Evolutionary conservation across 2,113 vertebrate genomes (phyloP), one percentile per base, ranked within the genome.

Genomic region (Progne subis): DNA sequence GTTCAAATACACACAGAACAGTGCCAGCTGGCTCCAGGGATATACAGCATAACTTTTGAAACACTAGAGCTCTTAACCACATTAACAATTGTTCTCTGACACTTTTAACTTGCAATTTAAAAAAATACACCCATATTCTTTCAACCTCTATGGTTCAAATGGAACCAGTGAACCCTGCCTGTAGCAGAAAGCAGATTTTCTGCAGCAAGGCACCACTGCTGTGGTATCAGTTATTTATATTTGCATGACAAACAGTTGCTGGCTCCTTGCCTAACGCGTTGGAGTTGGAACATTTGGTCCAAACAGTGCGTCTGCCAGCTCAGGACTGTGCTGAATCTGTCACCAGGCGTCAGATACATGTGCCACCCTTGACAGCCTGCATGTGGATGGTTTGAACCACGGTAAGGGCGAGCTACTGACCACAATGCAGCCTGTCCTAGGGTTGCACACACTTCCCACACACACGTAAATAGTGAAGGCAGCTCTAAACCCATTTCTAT

Each of bases 251-350:
- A 96, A 95, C 93, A 83, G 93, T 83, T 74, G 76, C 94, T 96
- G 96, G 96, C 95, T 95, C 64, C 82, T 55, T 92, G 97, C 98
- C 97, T 72, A 64, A 79, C 11, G 37, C 52, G 74, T 97, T 97
- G 98, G 97, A 97, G 98, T 98, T 97, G 97, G 97, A 98, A 98
- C 97, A 97, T 98, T 96, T 89, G 97, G 97, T 98, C 98, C 97
- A 98, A 98, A 95, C 97, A 98, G 97, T 95, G 94, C 72, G 96
- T 98, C 98, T 98, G 97, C 95, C 86, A 98, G 98, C 97, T 98
- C 98, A 98, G 98, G 97, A 97, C 98, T 98, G 98, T 50, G 82
- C 98, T 98, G 97, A 98, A 98, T 98, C 97, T 97, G 98, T 98
- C 98, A 98, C 90, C 91, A 97, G 97, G 97, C 80, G 95, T 98